These are phyloP conservation scores for Bibio marci DNA, from an alignment of 2,888 invertebrate species.

Conservation along the genomic window DNA sequence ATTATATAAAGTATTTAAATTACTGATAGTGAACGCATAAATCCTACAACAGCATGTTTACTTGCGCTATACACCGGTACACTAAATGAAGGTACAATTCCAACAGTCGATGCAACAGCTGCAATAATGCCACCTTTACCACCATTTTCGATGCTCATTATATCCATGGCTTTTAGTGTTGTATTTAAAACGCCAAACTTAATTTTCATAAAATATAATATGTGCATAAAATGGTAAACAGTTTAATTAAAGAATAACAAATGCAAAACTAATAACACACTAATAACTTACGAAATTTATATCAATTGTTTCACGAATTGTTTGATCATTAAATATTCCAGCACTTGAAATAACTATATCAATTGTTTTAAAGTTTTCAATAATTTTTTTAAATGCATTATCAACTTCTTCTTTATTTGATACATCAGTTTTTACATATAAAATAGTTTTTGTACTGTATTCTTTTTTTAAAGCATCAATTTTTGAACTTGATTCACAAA, in stretches of 20 bases:
- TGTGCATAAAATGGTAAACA: background rate
- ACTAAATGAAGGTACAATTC: conserved; percentile 5
- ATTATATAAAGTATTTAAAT: too few relatives aligned
- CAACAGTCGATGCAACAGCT: conserved; percentile 14
- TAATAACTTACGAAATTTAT: background rate
- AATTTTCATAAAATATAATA: too few relatives aligned
- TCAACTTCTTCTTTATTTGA: background rate
- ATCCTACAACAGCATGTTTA: conserved; percentile 16
- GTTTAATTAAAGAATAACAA: background rate
- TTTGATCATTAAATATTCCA: background rate
- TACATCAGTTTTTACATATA: background rate
- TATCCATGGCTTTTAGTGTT: conserved; percentile 13
- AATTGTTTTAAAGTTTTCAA: background rate
- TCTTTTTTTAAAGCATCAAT: too few relatives aligned
- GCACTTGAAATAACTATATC: background rate
- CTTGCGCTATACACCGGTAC: conserved; percentile 15
- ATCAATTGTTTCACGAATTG: background rate
- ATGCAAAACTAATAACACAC: background rate
- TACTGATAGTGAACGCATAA: conserved; percentile 10
- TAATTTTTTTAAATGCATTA: background rate
- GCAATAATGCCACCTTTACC: conserved; percentile 16
- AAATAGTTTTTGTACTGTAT: too few relatives aligned
- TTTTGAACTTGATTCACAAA: too few relatives aligned
- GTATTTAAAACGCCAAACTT: conserved; percentile 1
- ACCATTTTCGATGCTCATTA: conserved; percentile 17